These are phyloP conservation scores for Mimas tiliae DNA, from an alignment of 2,888 invertebrate genomes.

Conservation along the genomic window DNA sequence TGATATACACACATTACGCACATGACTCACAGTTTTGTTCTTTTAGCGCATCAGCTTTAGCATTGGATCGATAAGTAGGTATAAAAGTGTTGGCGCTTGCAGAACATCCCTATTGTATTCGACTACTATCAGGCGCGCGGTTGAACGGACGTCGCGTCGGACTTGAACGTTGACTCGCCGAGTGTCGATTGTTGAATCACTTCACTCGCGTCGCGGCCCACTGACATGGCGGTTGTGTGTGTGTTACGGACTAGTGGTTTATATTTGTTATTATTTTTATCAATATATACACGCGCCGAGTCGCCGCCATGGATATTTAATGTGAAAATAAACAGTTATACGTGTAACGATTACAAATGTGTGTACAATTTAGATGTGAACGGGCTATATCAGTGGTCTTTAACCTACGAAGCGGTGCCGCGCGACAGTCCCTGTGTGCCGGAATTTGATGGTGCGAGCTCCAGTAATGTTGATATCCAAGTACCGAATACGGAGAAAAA, in stretches of 20 bases:
- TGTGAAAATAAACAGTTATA: constrained; percentile 56
- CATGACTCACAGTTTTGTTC: constrained; percentile 4
- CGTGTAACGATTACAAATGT: constrained; percentile 63
- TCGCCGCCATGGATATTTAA: constrained; percentile 77
- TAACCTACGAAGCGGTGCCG: constrained; percentile 62
- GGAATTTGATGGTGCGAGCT: constrained; percentile 48
- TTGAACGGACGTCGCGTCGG: constrained; percentile 4
- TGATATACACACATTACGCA: too few species aligned
- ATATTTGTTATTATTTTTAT: constrained; percentile 75
- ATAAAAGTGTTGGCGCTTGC: constrained; percentile 41
- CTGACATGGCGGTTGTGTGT: constrained; percentile 64
- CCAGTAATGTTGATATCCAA: constrained; percentile 50
- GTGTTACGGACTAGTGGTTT: constrained; percentile 75
- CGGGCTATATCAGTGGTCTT: constrained; percentile 66
- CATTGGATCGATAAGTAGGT: constrained; percentile 33
- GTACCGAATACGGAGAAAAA: constrained; percentile 53
- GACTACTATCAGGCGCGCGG: constrained; percentile 35
- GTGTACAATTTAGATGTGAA: constrained; percentile 64
- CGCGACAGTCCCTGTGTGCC: constrained; percentile 51
- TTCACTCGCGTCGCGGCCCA: constrained; percentile 41
- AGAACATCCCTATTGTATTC: constrained; percentile 44
- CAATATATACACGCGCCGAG: constrained; percentile 62
- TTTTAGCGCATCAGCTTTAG: too few species aligned
- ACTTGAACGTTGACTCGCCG: too few species aligned
- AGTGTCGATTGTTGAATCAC: not conserved